phyloP scores from a whole-genome alignment of 2,797 vertebrate species.

The Hydrophis major region DNA sequence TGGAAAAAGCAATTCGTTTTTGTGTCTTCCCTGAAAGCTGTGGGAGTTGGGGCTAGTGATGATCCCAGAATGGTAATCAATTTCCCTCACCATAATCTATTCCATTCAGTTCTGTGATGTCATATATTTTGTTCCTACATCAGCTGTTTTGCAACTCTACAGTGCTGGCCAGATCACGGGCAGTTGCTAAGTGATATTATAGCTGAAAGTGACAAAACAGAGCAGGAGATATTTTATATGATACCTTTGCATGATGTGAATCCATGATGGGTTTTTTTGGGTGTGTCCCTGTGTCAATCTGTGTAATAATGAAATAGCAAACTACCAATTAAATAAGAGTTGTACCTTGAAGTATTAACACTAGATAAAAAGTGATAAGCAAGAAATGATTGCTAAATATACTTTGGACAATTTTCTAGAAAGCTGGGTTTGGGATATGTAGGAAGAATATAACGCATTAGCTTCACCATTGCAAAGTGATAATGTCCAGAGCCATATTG shows the following conservation, averaged over 20 bases:
- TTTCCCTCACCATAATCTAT: neutral
- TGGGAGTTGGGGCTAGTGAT: neutral
- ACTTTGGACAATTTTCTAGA: neutral
- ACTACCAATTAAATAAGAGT: neutral
- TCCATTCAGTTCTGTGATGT: neutral
- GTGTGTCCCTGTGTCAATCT: neutral
- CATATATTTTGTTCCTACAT: neutral
- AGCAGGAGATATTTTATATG: neutral
- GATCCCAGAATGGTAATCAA: neutral
- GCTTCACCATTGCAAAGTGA: neutral
- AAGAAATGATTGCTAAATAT: neutral
- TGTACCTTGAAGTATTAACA: neutral
- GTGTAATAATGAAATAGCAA: neutral
- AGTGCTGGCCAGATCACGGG: neutral
- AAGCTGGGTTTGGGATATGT: neutral
- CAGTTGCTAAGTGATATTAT: neutral
- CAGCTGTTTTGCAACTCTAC: neutral
- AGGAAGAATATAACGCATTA: neutral
- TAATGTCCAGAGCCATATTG: neutral
- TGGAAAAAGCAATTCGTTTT: neutral
- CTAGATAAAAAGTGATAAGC: neutral
- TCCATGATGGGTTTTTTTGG: neutral
- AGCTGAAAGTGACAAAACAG: neutral
- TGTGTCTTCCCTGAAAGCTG: neutral
- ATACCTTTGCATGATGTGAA: neutral